Conservation (phyloP, 1,140 invertebrate genomes). For the Pemphigus obesinymphae region DNA sequence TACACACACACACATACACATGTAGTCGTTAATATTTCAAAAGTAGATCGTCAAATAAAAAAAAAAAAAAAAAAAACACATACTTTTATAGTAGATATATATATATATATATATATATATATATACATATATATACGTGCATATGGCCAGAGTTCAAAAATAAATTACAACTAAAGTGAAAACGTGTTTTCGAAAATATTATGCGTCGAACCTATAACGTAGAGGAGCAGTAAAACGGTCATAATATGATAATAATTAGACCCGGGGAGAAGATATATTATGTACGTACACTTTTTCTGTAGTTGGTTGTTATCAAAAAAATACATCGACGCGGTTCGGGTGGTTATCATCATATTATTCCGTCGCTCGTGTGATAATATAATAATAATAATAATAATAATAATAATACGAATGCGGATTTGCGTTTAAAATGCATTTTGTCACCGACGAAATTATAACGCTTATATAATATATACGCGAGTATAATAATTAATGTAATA, state of each 20-base stretch:
- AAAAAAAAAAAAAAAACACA: too few relatives aligned
- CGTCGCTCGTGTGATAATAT: background rate
- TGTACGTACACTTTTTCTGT: too few relatives aligned
- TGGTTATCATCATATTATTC: too few relatives aligned
- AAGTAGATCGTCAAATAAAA: background rate
- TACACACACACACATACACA: too few relatives aligned
- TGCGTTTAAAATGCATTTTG: constrained; percentile 12
- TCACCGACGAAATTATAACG: background rate
- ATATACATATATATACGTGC: background rate
- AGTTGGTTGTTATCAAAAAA: background rate
- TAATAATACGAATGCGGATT: background rate
- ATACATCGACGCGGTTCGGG: too few relatives aligned
- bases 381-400: too few relatives aligned
- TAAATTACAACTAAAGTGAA: too few relatives aligned
- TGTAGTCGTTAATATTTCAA: too few relatives aligned
- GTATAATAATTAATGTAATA: background rate
- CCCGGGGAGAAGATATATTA: too few relatives aligned
- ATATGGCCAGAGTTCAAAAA: too few relatives aligned
- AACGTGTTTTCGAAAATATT: background rate
- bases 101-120: background rate
- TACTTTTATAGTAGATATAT: too few relatives aligned
- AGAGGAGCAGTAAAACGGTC: background rate
- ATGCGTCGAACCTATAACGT: background rate
- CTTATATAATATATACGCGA: background rate
- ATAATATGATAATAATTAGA: too few relatives aligned